Evolutionary conservation across 2,113 vertebrate genomes (phyloP), one percentile per base, ranked within the genome.

Genomic region (Cryptomyrus ogoouensis): DNA sequence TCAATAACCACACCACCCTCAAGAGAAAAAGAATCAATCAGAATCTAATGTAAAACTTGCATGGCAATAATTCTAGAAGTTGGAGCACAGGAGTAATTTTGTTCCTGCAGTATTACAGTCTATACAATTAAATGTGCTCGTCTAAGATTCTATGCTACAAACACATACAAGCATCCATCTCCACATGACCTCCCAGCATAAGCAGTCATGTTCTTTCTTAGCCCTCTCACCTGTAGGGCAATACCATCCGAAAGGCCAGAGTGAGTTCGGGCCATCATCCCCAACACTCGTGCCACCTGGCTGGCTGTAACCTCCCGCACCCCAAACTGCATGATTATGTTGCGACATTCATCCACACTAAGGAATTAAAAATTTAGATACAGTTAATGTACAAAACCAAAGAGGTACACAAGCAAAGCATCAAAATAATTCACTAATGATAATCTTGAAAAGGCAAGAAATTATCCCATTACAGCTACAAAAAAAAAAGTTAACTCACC

Each of bases 211-310:
- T 6, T 80, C 35, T 19, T 19, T 7, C 35, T 77, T 35, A 42
- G 39, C 35, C 19, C 94, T 96, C 94, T 96, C 91, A 98, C 98
- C 93, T 99, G 98, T 91, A 99, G 94, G 53, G 97, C 95, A 92
- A 99, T 99, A 15, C 98, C 98, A 3, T 99, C 98, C 0, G 97
- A 97, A 90, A 99, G 91, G 47, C 98, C 98, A 8, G 98, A 98
- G 91, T 99, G 98, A 89, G 98, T 99, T 31, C 97, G 97, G 89
- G 98, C 98, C 98, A 99, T 99, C 98, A 99, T 99, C 90, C 98
- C 98, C 92, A 99, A 95, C 91, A 99, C 98, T 92, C 98, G 96
- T 94, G 98, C 98, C 89, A 99, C 98, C 95, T 99, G 98, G 93
- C 97, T 97, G 93, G 98, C 98, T 0, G 98, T 99, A 86, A 99